Evolutionary conservation across 2,888 invertebrate genomes (phyloP).

Genomic region (Mythimna lalbum): DNA sequence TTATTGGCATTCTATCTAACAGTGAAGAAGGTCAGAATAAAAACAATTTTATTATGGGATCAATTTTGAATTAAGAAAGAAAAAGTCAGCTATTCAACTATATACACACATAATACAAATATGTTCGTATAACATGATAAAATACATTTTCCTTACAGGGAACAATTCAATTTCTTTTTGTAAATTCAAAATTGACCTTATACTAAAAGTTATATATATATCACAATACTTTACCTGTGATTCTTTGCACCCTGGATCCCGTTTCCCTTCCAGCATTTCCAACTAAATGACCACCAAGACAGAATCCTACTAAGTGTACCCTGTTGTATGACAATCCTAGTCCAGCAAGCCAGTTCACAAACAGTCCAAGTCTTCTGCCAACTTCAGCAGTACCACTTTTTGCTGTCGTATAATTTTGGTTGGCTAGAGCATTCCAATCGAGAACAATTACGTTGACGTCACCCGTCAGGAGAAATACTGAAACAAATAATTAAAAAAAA

Average conservation of each 20-base stretch:
- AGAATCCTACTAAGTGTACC: slow-evolving; percentile 84
- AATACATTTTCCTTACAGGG: no score
- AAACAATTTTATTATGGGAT: no score
- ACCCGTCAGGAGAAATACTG: slow-evolving; percentile 74
- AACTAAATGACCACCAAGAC: slow-evolving; percentile 84
- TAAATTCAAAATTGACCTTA: not conserved
- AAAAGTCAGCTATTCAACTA: no score
- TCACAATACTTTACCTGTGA: slow-evolving; percentile 76
- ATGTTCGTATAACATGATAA: no score
- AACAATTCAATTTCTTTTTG: not conserved
- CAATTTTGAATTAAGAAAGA: no score
- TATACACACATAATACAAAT: no score
- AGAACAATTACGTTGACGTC: slow-evolving; percentile 84
- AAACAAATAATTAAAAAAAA: slow-evolving; percentile 54
- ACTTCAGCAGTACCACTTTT: slow-evolving; percentile 72
- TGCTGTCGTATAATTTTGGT: slow-evolving; percentile 78
- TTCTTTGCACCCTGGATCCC: slow-evolving; percentile 72
- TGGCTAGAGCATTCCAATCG: slow-evolving; percentile 83
- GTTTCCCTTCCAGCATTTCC: slow-evolving; percentile 80
- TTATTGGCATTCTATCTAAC: no score
- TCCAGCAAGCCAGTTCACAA: slow-evolving; percentile 73
- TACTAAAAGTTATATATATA: not conserved
- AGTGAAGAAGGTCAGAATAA: no score
- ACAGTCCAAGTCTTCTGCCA: slow-evolving; percentile 74
- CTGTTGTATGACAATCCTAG: slow-evolving; percentile 72